Conservation (phyloP, 2,888 invertebrate species). For the Dysmachus trigonus region DNA sequence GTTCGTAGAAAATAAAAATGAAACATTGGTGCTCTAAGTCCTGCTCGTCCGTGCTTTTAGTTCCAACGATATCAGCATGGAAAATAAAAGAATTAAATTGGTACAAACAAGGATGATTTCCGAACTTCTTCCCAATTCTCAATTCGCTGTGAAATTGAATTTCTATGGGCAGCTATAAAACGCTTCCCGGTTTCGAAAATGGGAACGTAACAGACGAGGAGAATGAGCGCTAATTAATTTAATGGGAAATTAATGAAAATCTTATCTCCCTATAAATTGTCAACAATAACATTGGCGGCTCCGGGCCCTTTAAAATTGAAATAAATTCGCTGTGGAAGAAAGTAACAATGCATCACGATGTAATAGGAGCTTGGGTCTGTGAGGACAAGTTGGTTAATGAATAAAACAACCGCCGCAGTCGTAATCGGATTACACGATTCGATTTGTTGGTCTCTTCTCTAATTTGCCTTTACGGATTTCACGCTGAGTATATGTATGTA, state of each 20-base stretch:
- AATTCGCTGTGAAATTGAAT: constrained; percentile 26
- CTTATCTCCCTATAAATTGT: constrained; percentile 31
- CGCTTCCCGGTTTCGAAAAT: not conserved
- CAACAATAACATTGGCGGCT: not conserved
- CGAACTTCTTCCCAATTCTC: not conserved
- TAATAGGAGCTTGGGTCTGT: not conserved
- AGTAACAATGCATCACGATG: not conserved
- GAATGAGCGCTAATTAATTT: constrained; percentile 26
- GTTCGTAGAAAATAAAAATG: not conserved
- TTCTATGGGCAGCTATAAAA: not conserved
- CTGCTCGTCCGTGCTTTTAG: not conserved
- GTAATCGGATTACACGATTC: constrained; percentile 25
- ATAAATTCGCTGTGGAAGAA: not conserved
- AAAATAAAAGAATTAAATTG: not conserved
- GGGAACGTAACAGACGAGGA: not conserved
- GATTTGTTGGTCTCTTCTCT: not conserved
- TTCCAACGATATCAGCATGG: not conserved
- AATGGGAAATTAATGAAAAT: constrained; percentile 33
- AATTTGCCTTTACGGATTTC: not conserved
- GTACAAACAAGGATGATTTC: not conserved
- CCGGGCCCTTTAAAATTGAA: constrained; percentile 5
- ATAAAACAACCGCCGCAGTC: not conserved
- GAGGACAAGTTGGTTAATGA: constrained; percentile 18
- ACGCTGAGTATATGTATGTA: not conserved
- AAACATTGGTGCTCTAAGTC: not conserved